phyloP scores from a whole-genome alignment of 2,797 vertebrate genomes.

The Monodelphis domestica region DNA sequence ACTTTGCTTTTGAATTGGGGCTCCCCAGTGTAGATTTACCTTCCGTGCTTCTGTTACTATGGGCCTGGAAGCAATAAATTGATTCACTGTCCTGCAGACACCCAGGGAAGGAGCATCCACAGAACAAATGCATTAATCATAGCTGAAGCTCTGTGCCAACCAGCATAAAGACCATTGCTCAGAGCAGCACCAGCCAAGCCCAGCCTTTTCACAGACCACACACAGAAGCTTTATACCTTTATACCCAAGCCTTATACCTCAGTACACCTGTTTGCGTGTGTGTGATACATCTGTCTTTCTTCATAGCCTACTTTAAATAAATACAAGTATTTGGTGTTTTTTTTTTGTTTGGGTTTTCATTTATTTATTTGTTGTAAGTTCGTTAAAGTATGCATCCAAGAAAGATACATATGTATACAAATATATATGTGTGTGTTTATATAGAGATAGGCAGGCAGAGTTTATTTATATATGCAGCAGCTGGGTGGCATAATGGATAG shows the following conservation, averaged over 20 bases:
- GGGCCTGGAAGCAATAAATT: constrained; percentile 65
- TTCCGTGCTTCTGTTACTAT: constrained; percentile 68
- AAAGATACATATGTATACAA: not conserved
- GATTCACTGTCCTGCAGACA: constrained; percentile 67
- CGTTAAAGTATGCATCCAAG: not conserved
- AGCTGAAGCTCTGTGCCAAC: constrained; percentile 40
- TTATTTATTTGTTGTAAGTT: not conserved
- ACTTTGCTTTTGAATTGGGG: not conserved
- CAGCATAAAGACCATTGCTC: constrained; percentile 50
- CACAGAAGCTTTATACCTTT: rapidly evolving
- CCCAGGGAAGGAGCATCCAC: constrained; percentile 72
- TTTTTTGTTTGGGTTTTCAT: constrained; percentile 2
- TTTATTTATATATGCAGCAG: too few species aligned
- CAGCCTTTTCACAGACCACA: constrained; percentile 8
- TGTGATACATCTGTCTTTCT: not conserved
- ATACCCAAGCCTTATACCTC: not conserved
- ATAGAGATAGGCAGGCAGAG: too few species aligned
- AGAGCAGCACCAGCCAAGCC: rapidly evolving
- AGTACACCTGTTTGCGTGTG: rapidly evolving
- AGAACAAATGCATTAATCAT: constrained; percentile 77
- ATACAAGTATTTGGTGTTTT: constrained; percentile 44
- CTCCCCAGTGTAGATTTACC: constrained; percentile 49
- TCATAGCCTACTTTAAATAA: constrained; percentile 12
- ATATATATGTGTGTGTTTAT: too few species aligned
- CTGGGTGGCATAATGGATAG: too few species aligned